These are phyloP conservation scores for Hippopotamus amphibius DNA, from an alignment of 2,113 vertebrate species.

Conservation along the genomic window DNA sequence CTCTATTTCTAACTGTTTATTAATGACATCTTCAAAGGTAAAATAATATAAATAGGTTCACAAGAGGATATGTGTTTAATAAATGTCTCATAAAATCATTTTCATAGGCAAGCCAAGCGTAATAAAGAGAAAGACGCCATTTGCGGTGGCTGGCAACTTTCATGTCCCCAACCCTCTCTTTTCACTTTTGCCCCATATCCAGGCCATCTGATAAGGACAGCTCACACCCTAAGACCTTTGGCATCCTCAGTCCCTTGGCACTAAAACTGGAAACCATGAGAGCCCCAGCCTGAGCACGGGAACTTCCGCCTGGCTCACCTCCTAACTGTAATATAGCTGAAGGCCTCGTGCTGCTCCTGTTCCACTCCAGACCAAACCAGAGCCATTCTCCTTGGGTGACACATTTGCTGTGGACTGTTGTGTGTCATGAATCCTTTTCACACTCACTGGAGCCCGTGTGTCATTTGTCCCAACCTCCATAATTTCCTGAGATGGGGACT, in stretches of 20 bases:
- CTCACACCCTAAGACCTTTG: background rate
- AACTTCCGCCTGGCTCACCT: background rate
- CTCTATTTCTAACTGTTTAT: background rate
- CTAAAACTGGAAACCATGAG: background rate
- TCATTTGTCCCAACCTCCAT: background rate
- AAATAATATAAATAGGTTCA: background rate
- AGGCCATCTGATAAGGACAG: background rate
- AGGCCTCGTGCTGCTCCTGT: background rate
- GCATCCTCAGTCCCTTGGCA: background rate
- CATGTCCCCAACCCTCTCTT: background rate
- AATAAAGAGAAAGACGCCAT: background rate
- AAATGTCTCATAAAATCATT: background rate
- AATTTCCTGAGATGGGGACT: background rate
- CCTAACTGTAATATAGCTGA: background rate
- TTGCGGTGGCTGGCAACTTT: background rate
- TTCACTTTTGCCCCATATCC: background rate
- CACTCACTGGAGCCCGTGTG: no score
- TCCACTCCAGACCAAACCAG: background rate
- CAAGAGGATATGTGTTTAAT: background rate
- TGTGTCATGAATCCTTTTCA: background rate
- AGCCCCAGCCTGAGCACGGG: background rate
- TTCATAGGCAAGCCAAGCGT: background rate
- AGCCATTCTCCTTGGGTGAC: background rate
- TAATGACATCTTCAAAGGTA: conserved; percentile 18
- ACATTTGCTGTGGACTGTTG: background rate